Evolutionary conservation across 2,888 invertebrate species (phyloP).

Genomic region (Arrhopalites spinosus): DNA sequence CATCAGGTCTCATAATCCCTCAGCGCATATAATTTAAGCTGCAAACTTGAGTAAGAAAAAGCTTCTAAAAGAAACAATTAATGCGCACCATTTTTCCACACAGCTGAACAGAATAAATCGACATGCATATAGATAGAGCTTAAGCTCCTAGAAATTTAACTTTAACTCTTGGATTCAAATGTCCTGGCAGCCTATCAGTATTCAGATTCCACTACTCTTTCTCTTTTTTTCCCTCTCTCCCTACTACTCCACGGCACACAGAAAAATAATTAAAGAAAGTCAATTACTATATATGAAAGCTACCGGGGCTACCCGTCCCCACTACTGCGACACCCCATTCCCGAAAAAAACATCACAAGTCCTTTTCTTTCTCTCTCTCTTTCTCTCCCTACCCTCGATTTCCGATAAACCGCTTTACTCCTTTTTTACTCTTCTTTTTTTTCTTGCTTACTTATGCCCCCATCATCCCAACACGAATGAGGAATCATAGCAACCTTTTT

Average conservation of each 20-base stretch:
- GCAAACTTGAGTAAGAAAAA: constrained; percentile 54
- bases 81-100: constrained; percentile 57
- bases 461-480: not conserved
- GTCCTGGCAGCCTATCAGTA: constrained; percentile 50
- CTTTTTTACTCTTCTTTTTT: constrained; percentile 15
- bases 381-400: constrained; percentile 39
- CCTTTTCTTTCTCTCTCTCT: constrained; percentile 31
- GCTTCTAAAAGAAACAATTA: constrained; percentile 57
- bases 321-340: constrained; percentile 49
- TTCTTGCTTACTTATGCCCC: constrained; percentile 1
- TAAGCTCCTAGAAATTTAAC: constrained; percentile 38
- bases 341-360: constrained; percentile 47
- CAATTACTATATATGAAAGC: constrained; percentile 57
- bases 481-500: constrained; percentile 31
- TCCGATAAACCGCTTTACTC: constrained; percentile 41
- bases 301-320: constrained; percentile 43
- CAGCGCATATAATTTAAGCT: constrained; percentile 56
- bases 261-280: constrained; percentile 57
- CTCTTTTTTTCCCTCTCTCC: not conserved
- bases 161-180: constrained; percentile 41
- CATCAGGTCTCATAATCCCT: constrained; percentile 56
- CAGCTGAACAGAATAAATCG: constrained; percentile 56
- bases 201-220: constrained; percentile 43
- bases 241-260: constrained; percentile 25
- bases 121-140: constrained; percentile 36